Evolutionary conservation across 2,797 vertebrate genomes (phyloP).

Genomic region (Phrynocephalus guinanensis): DNA sequence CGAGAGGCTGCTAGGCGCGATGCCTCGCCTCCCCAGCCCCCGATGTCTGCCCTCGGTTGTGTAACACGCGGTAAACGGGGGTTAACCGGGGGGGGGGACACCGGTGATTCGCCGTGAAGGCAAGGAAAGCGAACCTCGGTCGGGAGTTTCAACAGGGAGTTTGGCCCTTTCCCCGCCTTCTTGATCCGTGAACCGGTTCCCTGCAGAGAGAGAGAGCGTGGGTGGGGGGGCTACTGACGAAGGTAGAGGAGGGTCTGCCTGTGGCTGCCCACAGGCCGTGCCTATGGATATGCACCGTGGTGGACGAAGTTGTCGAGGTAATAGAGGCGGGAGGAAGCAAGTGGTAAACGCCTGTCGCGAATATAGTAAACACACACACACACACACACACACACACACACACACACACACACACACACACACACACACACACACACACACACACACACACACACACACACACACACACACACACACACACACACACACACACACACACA

Average conservation of each 20-base stretch:
- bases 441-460: too few species aligned
- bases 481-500: too few species aligned
- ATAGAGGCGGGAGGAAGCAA: neutral
- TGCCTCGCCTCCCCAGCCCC: neutral
- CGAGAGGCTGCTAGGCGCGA: neutral
- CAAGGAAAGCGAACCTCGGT: neutral
- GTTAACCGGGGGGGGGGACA: too few species aligned
- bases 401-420: too few species aligned
- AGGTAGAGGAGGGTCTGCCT: too few species aligned
- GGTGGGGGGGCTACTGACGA: neutral
- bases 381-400: too few species aligned
- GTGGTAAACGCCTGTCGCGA: neutral
- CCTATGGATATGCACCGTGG: neutral
- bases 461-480: too few species aligned
- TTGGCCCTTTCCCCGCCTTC: neutral
- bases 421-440: too few species aligned
- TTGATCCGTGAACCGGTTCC: neutral
- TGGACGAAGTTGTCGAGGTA: neutral
- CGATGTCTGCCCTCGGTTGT: neutral
- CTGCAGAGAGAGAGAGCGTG: neutral
- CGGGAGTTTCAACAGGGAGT: neutral
- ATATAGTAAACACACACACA: too few species aligned
- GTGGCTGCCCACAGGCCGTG: neutral
- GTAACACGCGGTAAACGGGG: neutral
- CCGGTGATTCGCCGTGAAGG: constrained; percentile 19